Evolutionary conservation across 2,797 vertebrate species (phyloP).

Genomic region (Philypnodon macrostomus): DNA sequence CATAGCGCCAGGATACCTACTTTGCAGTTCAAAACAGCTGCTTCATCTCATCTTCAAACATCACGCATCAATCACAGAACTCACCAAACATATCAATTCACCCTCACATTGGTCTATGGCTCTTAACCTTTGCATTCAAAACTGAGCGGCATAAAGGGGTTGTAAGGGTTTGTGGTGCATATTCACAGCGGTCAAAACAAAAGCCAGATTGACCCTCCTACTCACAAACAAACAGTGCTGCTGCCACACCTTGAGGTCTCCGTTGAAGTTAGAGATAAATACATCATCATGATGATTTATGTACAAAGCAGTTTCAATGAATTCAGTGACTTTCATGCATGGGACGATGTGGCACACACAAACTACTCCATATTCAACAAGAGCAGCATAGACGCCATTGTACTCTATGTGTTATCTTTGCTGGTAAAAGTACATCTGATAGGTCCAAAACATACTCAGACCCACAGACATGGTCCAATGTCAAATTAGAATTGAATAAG

Average conservation of each 20-base stretch:
- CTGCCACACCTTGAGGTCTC: slow-evolving; percentile 18
- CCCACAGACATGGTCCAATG: slow-evolving; percentile 12
- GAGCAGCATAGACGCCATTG: slow-evolving; percentile 16
- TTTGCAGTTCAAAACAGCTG: slow-evolving; percentile 25
- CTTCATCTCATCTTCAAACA: slow-evolving; percentile 14
- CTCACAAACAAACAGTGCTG: neutral
- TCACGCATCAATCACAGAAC: neutral
- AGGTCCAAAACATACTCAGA: slow-evolving; percentile 18
- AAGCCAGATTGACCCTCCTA: slow-evolving; percentile 15
- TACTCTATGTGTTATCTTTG: neutral
- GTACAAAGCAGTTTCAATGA: slow-evolving; percentile 30
- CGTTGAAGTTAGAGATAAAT: slow-evolving; percentile 29
- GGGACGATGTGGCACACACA: no score
- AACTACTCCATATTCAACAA: slow-evolving; percentile 50
- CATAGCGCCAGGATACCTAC: slow-evolving; percentile 4
- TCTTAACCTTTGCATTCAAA: neutral
- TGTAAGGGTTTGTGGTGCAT: slow-evolving; percentile 4
- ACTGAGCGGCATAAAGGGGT: slow-evolving; percentile 13
- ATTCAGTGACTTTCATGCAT: slow-evolving; percentile 53
- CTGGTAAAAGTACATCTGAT: slow-evolving; percentile 39
- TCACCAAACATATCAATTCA: slow-evolving; percentile 11
- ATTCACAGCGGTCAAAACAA: slow-evolving; percentile 6
- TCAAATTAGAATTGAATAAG: slow-evolving; percentile 13
- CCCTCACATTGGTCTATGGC: slow-evolving; percentile 16
- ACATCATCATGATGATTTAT: slow-evolving; percentile 38